Conservation (phyloP, 2,113 vertebrate species). For the Circaetus gallicus region DNA sequence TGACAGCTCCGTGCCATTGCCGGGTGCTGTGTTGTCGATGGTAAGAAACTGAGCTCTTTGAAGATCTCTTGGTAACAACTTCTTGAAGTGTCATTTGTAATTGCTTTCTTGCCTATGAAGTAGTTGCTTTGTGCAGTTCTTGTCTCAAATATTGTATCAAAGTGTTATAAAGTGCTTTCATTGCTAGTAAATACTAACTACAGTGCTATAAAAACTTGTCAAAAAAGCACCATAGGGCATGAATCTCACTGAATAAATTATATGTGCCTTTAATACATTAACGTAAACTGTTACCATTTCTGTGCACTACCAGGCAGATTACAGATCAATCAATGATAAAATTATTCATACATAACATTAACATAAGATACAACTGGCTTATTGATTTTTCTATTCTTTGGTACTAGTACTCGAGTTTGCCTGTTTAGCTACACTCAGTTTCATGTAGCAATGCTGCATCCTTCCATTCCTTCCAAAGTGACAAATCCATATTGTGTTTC, state of each 20-base stretch:
- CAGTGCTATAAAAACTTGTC: neutral
- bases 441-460: neutral
- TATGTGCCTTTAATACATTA: neutral
- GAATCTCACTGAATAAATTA: neutral
- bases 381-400: neutral
- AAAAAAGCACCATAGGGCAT: neutral
- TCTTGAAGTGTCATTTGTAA: neutral
- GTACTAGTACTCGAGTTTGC: neutral
- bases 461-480: neutral
- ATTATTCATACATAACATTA: neutral
- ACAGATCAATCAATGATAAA: neutral
- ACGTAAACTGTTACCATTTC: neutral
- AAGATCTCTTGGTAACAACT: neutral
- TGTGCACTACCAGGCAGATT: neutral
- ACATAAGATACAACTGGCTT: neutral
- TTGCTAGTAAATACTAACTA: neutral
- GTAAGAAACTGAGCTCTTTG: neutral
- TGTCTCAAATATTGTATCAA: neutral
- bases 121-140: neutral
- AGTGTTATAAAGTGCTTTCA: neutral
- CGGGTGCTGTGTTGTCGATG: accelerated
- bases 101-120: neutral
- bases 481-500: neutral
- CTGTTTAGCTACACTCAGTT: neutral
- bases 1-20: neutral